phyloP scores from a whole-genome alignment of 1,140 invertebrate genomes.

The Aphelinus atriplicis region DNA sequence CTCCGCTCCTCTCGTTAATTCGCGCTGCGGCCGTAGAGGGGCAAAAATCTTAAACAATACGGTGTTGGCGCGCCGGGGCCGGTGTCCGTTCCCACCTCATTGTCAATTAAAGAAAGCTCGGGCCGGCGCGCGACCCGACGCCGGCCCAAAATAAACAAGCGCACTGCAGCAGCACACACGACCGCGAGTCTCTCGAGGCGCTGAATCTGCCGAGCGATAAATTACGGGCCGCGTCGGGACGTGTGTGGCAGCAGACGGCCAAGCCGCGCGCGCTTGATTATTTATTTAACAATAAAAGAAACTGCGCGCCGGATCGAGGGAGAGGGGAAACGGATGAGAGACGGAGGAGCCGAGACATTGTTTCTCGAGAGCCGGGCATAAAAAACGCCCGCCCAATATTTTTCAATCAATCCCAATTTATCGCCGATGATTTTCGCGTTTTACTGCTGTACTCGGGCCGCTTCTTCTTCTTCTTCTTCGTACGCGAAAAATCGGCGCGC shows the following conservation, averaged over 20 bases:
- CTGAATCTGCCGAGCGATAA: conserved; percentile 22
- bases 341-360: not conserved
- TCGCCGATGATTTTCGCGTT: conserved; percentile 37
- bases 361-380: conserved; percentile 15
- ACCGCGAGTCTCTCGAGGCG: not conserved
- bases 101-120: conserved; percentile 41
- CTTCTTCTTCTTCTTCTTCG: no score
- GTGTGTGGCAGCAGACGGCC: conserved; percentile 20
- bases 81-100: conserved; percentile 58
- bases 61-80: conserved; percentile 51
- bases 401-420: conserved; percentile 43
- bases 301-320: conserved; percentile 9
- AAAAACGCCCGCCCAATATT: conserved; percentile 33
- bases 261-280: conserved; percentile 53
- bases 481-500: conserved; percentile 1
- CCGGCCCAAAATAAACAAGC: conserved; percentile 46
- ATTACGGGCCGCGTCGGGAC: conserved; percentile 23
- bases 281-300: conserved; percentile 62
- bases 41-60: conserved; percentile 59
- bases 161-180: no score
- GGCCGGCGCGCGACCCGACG: conserved; percentile 19
- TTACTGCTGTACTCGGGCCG: conserved; percentile 26
- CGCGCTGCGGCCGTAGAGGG: conserved; percentile 21
- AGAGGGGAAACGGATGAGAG: not conserved
- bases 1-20: no score